phyloP scores from a whole-genome alignment of 2,888 invertebrate genomes.

The Epiperipatus broadwayi region DNA sequence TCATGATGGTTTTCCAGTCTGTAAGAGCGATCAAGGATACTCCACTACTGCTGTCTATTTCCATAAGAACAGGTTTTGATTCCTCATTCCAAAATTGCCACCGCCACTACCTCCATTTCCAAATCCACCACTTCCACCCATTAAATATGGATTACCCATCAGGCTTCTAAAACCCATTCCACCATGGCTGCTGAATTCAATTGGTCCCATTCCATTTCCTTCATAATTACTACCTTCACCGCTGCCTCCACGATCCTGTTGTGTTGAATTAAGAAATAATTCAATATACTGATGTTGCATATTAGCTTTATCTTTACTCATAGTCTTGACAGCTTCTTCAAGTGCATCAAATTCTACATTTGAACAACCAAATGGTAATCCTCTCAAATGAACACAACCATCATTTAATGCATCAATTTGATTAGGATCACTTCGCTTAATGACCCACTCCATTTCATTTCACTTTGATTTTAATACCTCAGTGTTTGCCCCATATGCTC shows the following conservation, averaged over 20 bases:
- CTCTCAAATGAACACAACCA: slow-evolving; percentile 67
- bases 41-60: too few species aligned
- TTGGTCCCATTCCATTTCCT: too few species aligned
- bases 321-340: slow-evolving; percentile 66
- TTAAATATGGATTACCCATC: too few species aligned
- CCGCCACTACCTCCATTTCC: slow-evolving; percentile 22
- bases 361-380: slow-evolving; percentile 81
- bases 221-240: too few species aligned
- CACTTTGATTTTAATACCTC: slow-evolving; percentile 66
- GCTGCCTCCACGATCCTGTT: slow-evolving; percentile 20
- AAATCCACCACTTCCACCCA: too few species aligned
- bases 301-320: too few species aligned
- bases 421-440: slow-evolving; percentile 51
- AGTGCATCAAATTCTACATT: slow-evolving; percentile 80
- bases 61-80: slow-evolving; percentile 6
- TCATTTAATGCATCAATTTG: slow-evolving; percentile 28
- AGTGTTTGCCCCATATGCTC: slow-evolving; percentile 75
- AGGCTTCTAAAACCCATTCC: too few species aligned
- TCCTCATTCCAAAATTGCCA: slow-evolving; percentile 17
- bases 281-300: slow-evolving; percentile 83
- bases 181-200: too few species aligned
- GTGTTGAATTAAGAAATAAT: slow-evolving; percentile 59
- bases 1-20: too few species aligned
- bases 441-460: slow-evolving; percentile 77
- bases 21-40: too few species aligned